Conservation (phyloP, 1,140 invertebrate species). For the Neomicropteryx cornuta region DNA sequence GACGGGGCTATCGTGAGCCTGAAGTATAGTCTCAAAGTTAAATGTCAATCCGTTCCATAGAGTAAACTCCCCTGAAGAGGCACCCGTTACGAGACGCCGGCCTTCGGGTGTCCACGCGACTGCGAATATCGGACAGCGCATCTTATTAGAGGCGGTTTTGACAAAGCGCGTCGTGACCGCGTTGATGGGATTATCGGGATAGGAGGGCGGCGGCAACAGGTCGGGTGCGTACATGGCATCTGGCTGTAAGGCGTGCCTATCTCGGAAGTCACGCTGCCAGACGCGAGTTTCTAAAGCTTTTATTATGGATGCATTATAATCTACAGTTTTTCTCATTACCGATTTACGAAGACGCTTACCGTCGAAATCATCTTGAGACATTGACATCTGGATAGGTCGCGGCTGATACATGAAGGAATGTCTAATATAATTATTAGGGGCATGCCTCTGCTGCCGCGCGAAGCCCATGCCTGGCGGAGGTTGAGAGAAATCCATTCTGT, state of each 20-base stretch:
- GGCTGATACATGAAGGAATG: constrained; percentile 39
- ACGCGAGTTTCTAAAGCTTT: constrained; percentile 83
- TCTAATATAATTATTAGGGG: constrained; percentile 39
- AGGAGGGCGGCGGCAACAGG: constrained; percentile 77
- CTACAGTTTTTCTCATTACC: constrained; percentile 94
- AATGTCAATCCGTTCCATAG: constrained; percentile 99
- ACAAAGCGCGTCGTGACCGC: constrained; percentile 94
- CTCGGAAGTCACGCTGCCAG: constrained; percentile 87
- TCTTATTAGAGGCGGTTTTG: constrained; percentile 98
- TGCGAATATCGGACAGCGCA: constrained; percentile 97
- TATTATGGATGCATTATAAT: constrained; percentile 95
- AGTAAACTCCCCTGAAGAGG: constrained; percentile 98
- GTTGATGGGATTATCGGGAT: constrained; percentile 92
- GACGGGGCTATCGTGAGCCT: constrained; percentile 97
- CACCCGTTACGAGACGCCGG: constrained; percentile 91
- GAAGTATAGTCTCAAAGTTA: constrained; percentile 99
- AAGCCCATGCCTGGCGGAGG: constrained; percentile 34
- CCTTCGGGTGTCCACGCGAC: constrained; percentile 99
- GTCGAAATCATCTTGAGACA: constrained; percentile 82
- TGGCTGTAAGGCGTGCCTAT: constrained; percentile 77
- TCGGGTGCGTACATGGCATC: constrained; percentile 85
- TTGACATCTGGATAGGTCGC: constrained; percentile 44
- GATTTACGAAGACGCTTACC: constrained; percentile 92
- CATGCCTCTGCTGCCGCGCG: constrained; percentile 28
- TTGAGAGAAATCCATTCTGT: constrained; percentile 36